Conservation (phyloP, 2,888 invertebrate species). For the Drosophila neotestacea region DNA sequence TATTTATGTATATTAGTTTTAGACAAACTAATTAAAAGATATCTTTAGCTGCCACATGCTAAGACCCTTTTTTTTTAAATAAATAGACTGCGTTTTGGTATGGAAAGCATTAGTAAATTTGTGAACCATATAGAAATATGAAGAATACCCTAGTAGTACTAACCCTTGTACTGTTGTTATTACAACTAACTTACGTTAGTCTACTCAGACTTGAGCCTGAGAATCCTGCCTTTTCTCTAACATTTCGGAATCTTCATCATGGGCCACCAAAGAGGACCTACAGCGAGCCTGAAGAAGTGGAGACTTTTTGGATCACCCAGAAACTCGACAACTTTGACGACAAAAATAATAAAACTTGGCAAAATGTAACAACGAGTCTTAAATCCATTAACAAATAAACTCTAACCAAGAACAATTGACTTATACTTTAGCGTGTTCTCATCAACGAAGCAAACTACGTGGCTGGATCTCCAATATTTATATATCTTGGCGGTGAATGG, state of each 20-base stretch:
- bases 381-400: neutral
- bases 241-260: conserved; percentile 41
- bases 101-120: conserved; percentile 54
- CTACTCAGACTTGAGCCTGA: neutral
- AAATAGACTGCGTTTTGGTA: conserved; percentile 48
- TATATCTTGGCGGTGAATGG: conserved; percentile 90
- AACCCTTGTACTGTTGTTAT: conserved; percentile 25
- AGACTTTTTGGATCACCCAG: conserved; percentile 85
- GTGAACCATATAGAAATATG: conserved; percentile 51
- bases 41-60: conserved; percentile 18
- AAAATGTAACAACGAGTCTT: conserved; percentile 76
- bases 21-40: conserved; percentile 23
- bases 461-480: conserved; percentile 87
- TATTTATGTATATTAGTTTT: neutral
- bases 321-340: conserved; percentile 87
- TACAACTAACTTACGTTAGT: conserved; percentile 27
- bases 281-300: conserved; percentile 41
- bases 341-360: conserved; percentile 86
- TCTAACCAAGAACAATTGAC: neutral
- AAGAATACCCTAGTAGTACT: conserved; percentile 29
- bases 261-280: conserved; percentile 27
- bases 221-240: conserved; percentile 37
- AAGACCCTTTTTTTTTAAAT: conserved; percentile 34
- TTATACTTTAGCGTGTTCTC: conserved; percentile 85
- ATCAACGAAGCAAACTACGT: conserved; percentile 84